Evolutionary conservation across 2,113 vertebrate species (phyloP).

Genomic region (Barbus barbus): DNA sequence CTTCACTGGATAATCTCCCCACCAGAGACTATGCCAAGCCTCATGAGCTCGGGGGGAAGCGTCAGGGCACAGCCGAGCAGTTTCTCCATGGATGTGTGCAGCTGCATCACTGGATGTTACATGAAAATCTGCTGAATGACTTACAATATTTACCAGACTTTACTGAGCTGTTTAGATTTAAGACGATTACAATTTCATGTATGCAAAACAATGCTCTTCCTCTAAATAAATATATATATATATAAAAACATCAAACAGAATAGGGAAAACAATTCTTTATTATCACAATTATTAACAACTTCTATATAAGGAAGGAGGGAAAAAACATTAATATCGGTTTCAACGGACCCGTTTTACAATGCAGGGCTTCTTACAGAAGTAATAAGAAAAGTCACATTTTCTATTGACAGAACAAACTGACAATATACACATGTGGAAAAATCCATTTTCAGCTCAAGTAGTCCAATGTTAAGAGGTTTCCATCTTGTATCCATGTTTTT

Average conservation of each 20-base stretch:
- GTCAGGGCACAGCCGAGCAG: slow-evolving; percentile 62
- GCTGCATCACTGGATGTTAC: neutral
- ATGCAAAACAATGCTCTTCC: neutral
- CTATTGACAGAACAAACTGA: slow-evolving; percentile 19
- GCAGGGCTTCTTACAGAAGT: slow-evolving; percentile 58
- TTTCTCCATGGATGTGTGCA: slow-evolving; percentile 41
- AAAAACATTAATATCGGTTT: slow-evolving; percentile 29
- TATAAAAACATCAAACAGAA: neutral
- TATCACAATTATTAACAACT: slow-evolving; percentile 44
- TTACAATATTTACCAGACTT: neutral
- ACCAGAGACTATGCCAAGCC: slow-evolving; percentile 71
- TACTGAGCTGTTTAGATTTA: neutral
- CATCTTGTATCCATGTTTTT: slow-evolving; percentile 99
- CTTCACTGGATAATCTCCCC: slow-evolving; percentile 75
- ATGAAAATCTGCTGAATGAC: slow-evolving; percentile 12
- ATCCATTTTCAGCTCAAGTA: neutral
- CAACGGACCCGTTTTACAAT: slow-evolving; percentile 39
- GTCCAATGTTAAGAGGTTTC: slow-evolving; percentile 87
- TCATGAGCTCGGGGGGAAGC: slow-evolving; percentile 68
- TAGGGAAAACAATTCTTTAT: slow-evolving; percentile 47
- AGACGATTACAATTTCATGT: neutral
- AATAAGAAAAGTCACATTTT: slow-evolving; percentile 41
- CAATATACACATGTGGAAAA: slow-evolving; percentile 59
- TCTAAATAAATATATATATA: neutral
- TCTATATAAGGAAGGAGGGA: slow-evolving; percentile 14